Base-by-base conservation (phyloP, 2,888 invertebrate genomes). In the Lasioglossum marginatum region DNA sequence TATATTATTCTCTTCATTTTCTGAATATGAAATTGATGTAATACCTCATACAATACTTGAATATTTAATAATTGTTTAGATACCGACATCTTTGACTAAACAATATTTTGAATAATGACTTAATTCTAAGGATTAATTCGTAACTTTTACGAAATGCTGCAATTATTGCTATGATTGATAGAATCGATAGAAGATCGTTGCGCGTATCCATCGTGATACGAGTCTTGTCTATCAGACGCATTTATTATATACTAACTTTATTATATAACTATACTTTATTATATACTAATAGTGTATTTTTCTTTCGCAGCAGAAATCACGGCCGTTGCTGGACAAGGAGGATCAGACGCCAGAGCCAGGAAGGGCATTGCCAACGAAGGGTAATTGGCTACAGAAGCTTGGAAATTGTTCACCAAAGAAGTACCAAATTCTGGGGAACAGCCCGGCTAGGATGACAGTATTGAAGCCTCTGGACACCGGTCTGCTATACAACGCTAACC, bases 371-470 rank as follows among this genome's bases (percentile, higher is more conserved):
- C 12, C 23, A 23, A 1, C 80, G 76, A 85, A 23, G 77, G 14
- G 81, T 63, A 86, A 78, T 81, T 89, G 91, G 91, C 78, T 90
- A 10, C 88, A 70, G 76, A 90, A 88, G 48, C 79, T 88, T 0
- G 86, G 86, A 10, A 66, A 52, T 77, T 81, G 57, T 77, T 89
- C 91, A 27, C 81, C 88, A 66, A 80, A 34, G 71, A 88, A 78
- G 43, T 52, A 72, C 52, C 34, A 86, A 73, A 45, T 78, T 68
- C 3, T 60, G n/a, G 14, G 0, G 1, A 14, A 78, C 31, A 79
- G 43, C 23, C 79, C 80, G 12, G 66, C 48, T 12, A 79, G 77
- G 16, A 43, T 77, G 14, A 43, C 23, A 34, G 27, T 72, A 45
- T 37, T 66, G 57, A 81, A 19, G 48, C 52, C 37, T 1, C 40